phyloP scores from a whole-genome alignment of 23 tunicate genomes.

The Ciona savignyi region DNA sequence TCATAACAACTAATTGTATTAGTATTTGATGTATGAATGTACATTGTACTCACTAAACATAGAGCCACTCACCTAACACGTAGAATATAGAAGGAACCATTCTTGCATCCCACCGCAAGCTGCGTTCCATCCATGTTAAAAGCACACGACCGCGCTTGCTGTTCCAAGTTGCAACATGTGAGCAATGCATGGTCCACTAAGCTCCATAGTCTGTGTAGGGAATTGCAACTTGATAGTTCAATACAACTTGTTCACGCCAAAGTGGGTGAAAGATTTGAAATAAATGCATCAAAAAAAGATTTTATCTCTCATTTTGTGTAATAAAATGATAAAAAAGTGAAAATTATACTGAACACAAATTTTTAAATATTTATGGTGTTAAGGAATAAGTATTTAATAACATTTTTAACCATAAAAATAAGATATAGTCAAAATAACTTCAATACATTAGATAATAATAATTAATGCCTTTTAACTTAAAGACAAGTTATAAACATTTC shows the following conservation, averaged over 20 bases:
- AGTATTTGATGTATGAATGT: neutral
- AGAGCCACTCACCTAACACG: conserved; percentile 30
- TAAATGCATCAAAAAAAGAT: too few relatives aligned
- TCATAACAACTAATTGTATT: neutral
- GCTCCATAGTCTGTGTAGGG: conserved; percentile 81
- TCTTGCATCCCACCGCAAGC: conserved; percentile 90
- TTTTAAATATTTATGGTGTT: too few relatives aligned
- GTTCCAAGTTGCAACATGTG: conserved; percentile 54
- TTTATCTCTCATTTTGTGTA: too few relatives aligned
- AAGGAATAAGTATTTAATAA: too few relatives aligned
- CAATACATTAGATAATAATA: neutral
- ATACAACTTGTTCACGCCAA: too few relatives aligned
- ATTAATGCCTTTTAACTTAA: too few relatives aligned
- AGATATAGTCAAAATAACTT: neutral
- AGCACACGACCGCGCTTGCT: conserved; percentile 84
- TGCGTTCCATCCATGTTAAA: conserved; percentile 59
- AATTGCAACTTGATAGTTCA: too few relatives aligned
- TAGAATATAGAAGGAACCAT: conserved; percentile 70
- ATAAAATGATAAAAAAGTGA: too few relatives aligned
- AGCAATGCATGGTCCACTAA: conserved; percentile 54
- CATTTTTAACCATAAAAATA: too few relatives aligned
- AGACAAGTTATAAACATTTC: too few relatives aligned
- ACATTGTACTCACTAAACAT: neutral
- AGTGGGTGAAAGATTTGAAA: too few relatives aligned
- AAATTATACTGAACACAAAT: too few relatives aligned